Evolutionary conservation across 1,140 invertebrate species (phyloP).

Genomic region (Procambarus virginalis): DNA sequence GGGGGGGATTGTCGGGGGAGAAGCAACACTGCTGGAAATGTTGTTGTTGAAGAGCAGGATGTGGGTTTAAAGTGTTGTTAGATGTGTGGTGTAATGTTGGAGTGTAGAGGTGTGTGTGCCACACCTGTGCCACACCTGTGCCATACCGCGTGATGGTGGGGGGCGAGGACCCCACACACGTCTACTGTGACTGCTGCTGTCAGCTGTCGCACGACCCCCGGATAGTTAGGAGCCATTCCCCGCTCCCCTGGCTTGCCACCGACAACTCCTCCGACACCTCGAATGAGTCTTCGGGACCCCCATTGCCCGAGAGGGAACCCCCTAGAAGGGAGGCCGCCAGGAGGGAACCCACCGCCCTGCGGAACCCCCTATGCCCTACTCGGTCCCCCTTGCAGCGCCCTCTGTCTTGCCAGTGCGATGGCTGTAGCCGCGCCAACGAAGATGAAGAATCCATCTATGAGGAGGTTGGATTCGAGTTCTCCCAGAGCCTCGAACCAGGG

Average conservation of each 20-base stretch:
- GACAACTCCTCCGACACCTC: constrained; percentile 2
- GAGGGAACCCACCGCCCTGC: neutral
- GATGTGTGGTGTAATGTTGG: neutral
- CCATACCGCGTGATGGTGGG: constrained; percentile 44
- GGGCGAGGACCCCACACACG: constrained; percentile 25
- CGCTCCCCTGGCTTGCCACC: constrained; percentile 36
- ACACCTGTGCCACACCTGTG: neutral
- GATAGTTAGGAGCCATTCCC: neutral
- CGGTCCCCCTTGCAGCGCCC: neutral
- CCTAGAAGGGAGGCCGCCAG: neutral
- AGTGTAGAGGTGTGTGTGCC: neutral
- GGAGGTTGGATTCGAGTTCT: constrained; percentile 45
- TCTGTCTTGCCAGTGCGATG: constrained; percentile 28
- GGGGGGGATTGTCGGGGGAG: no score
- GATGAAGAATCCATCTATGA: constrained; percentile 50
- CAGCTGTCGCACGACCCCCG: neutral
- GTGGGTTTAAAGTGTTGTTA: neutral
- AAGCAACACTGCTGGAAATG: no score
- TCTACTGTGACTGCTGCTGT: constrained; percentile 53
- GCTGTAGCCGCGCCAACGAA: neutral
- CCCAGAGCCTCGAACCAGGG: neutral
- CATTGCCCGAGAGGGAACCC: neutral
- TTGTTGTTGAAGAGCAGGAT: no score
- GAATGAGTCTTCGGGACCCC: neutral
- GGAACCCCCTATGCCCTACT: neutral